Evolutionary conservation across 2,113 vertebrate species (phyloP).

Genomic region (Anseranas semipalmata): DNA sequence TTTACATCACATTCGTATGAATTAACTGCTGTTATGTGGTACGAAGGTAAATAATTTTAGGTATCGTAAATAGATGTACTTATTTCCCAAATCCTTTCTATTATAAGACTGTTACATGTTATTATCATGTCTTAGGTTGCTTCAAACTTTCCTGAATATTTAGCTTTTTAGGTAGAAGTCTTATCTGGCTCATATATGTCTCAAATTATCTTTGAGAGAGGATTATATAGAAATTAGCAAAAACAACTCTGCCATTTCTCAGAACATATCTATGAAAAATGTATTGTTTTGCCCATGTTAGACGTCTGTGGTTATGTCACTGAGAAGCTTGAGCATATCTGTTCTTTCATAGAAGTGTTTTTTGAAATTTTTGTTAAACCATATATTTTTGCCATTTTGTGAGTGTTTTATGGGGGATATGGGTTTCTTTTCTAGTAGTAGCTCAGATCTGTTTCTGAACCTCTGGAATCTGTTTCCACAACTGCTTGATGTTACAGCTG

Average conservation of each 20-base stretch:
- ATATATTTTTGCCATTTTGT: neutral
- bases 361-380: neutral
- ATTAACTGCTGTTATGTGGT: neutral
- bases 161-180: neutral
- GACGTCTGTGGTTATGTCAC: neutral
- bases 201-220: neutral
- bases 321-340: neutral
- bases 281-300: neutral
- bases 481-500: conserved; percentile 33
- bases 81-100: neutral
- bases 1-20: neutral
- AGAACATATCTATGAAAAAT: neutral
- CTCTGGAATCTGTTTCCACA: conserved; percentile 42
- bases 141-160: neutral
- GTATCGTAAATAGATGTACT: neutral
- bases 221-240: neutral
- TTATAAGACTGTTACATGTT: neutral
- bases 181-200: neutral
- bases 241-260: neutral
- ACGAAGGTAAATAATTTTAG: neutral
- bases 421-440: neutral
- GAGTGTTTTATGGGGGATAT: neutral
- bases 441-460: neutral
- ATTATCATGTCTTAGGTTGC: neutral
- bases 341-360: neutral